phyloP scores from a whole-genome alignment of 2,113 vertebrate genomes.

The Pteronura brasiliensis region DNA sequence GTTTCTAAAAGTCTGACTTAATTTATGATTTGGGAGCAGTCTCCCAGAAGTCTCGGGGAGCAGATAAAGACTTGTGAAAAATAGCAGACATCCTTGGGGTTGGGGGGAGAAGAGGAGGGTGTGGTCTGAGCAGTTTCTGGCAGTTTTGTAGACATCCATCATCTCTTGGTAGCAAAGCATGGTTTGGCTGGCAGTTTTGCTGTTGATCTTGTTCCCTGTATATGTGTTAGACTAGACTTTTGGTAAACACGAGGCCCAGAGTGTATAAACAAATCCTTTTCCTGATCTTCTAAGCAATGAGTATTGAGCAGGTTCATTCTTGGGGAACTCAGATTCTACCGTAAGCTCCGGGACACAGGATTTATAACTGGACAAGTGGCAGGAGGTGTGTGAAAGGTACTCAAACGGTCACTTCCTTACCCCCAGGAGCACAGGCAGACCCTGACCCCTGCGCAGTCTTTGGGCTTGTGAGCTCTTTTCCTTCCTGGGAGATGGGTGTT shows the following conservation, averaged over 20 bases:
- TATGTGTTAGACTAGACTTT: not conserved
- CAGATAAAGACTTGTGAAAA: not conserved
- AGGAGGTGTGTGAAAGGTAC: not conserved
- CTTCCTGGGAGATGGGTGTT: not conserved
- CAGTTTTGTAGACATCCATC: not conserved
- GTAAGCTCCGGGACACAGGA: not conserved
- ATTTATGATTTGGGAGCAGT: not conserved
- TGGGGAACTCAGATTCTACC: not conserved
- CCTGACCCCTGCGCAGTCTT: not conserved
- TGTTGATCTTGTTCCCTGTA: not conserved
- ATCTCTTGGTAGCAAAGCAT: not conserved
- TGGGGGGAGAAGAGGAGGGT: not conserved
- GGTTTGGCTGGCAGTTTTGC: not conserved
- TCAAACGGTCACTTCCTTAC: not conserved
- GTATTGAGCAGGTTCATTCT: constrained; percentile 9
- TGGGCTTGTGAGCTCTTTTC: not conserved
- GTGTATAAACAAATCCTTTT: constrained; percentile 29
- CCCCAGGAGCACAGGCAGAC: not conserved
- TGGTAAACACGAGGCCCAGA: not conserved
- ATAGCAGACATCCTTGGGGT: not conserved
- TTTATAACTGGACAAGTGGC: not conserved
- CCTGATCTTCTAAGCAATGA: not conserved
- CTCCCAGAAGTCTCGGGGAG: not conserved
- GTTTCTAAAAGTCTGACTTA: not conserved
- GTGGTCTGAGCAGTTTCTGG: not conserved